Percentiles rank a stretch among this genome's conserved stretches.
Evolutionary conservation across 2,797 vertebrate species (phyloP).

Genomic region (Silurus lanzhouensis): DNA sequence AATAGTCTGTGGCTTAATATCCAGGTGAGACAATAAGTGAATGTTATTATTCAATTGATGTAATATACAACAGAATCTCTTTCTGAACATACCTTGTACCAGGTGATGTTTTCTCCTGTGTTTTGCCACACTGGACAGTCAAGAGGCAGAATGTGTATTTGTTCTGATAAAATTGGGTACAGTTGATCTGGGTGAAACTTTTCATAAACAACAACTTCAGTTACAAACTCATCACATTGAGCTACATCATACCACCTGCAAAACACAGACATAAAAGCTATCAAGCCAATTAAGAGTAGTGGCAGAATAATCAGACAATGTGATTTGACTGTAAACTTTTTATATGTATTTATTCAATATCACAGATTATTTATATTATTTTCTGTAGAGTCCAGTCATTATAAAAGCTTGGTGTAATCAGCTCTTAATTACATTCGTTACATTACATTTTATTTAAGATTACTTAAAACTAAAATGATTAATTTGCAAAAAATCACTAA

Average conservation of each 20-base stretch:
- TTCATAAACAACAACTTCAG: slow-evolving; percentile 34
- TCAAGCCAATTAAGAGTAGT: neutral
- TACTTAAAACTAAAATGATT: no score
- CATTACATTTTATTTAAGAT: no score
- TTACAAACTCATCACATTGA: slow-evolving; percentile 18
- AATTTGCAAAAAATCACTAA: no score
- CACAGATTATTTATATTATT: no score
- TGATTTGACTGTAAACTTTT: no score
- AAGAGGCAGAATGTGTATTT: accelerated
- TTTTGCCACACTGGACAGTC: neutral
- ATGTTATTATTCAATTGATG: neutral
- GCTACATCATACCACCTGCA: neutral
- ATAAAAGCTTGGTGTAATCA: no score
- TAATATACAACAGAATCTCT: neutral
- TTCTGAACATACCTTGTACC: slow-evolving; percentile 66
- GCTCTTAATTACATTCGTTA: no score
- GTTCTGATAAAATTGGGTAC: accelerated
- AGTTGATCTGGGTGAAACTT: slow-evolving; percentile 26
- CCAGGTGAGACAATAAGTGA: neutral
- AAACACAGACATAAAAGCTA: neutral
- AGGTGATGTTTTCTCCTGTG: slow-evolving; percentile 41
- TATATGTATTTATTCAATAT: no score
- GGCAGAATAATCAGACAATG: neutral
- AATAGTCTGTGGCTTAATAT: neutral
- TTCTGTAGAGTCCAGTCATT: no score